Evolutionary conservation across 2,888 invertebrate species (phyloP), one percentile per base, ranked within the genome.

Genomic region (Ethmia dodecea): DNA sequence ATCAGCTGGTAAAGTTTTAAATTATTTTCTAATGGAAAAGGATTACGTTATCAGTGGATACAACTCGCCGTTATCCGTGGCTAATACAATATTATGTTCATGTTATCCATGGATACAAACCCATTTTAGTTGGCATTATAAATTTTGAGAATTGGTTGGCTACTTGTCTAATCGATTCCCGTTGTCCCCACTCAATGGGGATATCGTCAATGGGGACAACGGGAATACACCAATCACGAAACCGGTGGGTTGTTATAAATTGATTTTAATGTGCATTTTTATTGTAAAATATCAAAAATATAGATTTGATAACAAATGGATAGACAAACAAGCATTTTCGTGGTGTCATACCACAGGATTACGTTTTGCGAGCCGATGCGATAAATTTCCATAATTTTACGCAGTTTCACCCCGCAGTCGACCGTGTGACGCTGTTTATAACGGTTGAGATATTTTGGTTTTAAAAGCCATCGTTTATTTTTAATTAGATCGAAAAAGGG

Each of bases 361-460:
- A 8, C 9, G n/a, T 22, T 22, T 22, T n/a, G n/a, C 22, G n/a
- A 15, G n/a, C 1, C 14, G 12, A 20, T 10, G 30, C 20, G 11
- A 30, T 13, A 30, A 30, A 30, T 30, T 30, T 12, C 18, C 30
- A 30, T 30, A 30, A 30, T 12, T 30, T 30, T 18, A 30, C 13
- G 12, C 18, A 12, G 15, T n/a, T n/a, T 15, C 15, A 8, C 9
- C 16, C 11, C 29, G 11, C 16, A 11, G 16, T 29, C 16, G 18
- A 11, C 13, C 18, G 10, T 16, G 29, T 16, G 16, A 15, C 5
- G 11, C 16, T 29, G 16, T 22, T 20, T n/a, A n/a, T n/a, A n/a
- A n/a, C n/a, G 20, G 20, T 22, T 22, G 8, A 22, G 22, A n/a
- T 3, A 22, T 22, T 22, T 22, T 22, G n/a, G 8, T 8, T 22